Conservation (phyloP, 2,888 invertebrate species). For the Hemaris fuciformis region DNA sequence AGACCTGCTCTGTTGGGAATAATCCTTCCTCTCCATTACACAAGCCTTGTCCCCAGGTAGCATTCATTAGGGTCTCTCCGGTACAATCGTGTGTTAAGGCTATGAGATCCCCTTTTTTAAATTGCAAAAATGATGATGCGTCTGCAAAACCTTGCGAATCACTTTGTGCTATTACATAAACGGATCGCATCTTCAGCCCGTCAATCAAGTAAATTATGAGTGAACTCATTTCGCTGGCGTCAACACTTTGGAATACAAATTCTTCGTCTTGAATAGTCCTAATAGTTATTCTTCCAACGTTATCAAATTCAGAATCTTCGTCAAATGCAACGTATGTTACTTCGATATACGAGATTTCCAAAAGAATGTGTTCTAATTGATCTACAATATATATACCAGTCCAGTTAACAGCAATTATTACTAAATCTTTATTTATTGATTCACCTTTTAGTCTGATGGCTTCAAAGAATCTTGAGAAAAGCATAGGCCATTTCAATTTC, state of each 20-base stretch:
- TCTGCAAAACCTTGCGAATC: conserved; percentile 81
- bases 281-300: conserved; percentile 86
- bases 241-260: conserved; percentile 93
- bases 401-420: conserved; percentile 97
- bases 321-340: conserved; percentile 87
- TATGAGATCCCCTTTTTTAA: conserved; percentile 91
- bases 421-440: conserved; percentile 84
- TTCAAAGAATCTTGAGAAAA: conserved; percentile 97
- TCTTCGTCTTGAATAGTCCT: conserved; percentile 93
- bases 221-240: conserved; percentile 91
- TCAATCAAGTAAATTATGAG: conserved; percentile 92
- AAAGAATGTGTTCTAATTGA: conserved; percentile 93
- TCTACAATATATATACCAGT: conserved; percentile 96
- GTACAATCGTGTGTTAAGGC: conserved; percentile 87
- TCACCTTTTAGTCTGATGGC: conserved; percentile 89
- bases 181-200: conserved; percentile 92
- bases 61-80: conserved; percentile 88
- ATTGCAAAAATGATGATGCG: conserved; percentile 80
- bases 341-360: conserved; percentile 93
- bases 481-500: conserved; percentile 95
- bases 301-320: conserved; percentile 69
- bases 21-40: conserved; percentile 88
- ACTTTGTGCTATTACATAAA: conserved; percentile 89
- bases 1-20: conserved; percentile 93
- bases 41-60: conserved; percentile 87